Percentiles rank a stretch among this genome's conserved stretches.
Evolutionary conservation across 2,797 vertebrate species (phyloP).

Genomic region (Champsocephalus gunnari): DNA sequence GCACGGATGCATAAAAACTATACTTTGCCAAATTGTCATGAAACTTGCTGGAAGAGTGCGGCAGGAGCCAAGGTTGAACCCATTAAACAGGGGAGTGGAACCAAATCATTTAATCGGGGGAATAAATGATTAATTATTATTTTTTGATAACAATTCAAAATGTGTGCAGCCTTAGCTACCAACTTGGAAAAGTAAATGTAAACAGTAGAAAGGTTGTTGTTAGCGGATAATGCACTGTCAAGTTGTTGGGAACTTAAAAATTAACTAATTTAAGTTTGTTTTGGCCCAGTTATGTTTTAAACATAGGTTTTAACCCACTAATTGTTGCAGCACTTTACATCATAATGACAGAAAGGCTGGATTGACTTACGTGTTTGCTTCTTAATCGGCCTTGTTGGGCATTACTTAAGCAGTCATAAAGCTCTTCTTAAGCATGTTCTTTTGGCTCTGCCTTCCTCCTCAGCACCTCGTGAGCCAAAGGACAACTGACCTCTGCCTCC

Average conservation of each 20-base stretch:
- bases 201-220: background rate
- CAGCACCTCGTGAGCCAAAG: background rate
- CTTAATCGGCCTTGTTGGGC: slow-evolving; percentile 18
- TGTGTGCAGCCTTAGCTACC: too few species aligned
- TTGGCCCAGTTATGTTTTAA: slow-evolving; percentile 3
- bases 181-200: too few species aligned
- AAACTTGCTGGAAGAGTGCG: too few species aligned
- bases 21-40: too few species aligned
- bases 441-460: background rate
- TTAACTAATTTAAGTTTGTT: background rate
- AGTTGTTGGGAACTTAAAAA: background rate
- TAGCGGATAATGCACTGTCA: background rate
- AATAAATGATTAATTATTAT: too few species aligned
- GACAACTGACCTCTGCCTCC: background rate
- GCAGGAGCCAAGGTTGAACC: too few species aligned
- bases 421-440: slow-evolving; percentile 15
- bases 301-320: background rate
- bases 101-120: too few species aligned
- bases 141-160: too few species aligned
- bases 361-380: slow-evolving; percentile 39
- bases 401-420: slow-evolving; percentile 16
- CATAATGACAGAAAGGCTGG: slow-evolving; percentile 30
- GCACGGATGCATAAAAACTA: too few species aligned
- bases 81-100: too few species aligned
- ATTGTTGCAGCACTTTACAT: background rate